Base-by-base conservation (phyloP, 1,140 invertebrate species). In the Drosophila auraria region DNA sequence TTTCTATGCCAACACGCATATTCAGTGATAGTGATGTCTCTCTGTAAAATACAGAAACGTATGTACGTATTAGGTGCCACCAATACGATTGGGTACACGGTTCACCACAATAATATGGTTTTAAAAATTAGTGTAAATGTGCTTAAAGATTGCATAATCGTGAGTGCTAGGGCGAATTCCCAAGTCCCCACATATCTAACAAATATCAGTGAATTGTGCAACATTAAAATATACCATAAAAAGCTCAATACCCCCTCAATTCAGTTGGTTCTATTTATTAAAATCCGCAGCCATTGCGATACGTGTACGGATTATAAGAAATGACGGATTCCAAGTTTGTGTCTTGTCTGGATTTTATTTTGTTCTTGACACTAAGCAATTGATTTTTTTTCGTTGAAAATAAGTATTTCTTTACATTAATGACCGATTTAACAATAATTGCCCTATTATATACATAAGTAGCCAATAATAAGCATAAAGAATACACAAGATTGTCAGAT, bases 281-380 rank as follows among this genome's bases (percentile, higher is more conserved):
- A 51, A 69, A 23, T 30, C n/a, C 40, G 50, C 38, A 57, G 40
- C 50, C 50, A 25, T 47, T 71, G 40, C 63, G 45, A 53, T 49
- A 47, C n/a, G n/a, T n/a, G n/a, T n/a, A n/a, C 42, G 68, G 68
- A 71, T 71, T 71, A 71, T 69, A 42, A 30, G 40, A 25, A 71
- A 56, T 23, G n/a, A 30, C 56, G 64, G 50, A 23, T 17, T 44
- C 17, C 15, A 58, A 40, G 56, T 30, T 38, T 45, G 20, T n/a
- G 12, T 44, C 20, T 66, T 25, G 33, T 25, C 25, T 14, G 9
- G 30, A 30, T 12, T 14, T 25, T 7, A 7, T 0, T 38, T 33
- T 49, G 5, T n/a, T 33, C 14, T 65, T 27, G 8, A 12, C 15
- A 62, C 40, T 17, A 30, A 30, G 12, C 38, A 14, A 40, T 42